phyloP scores from a whole-genome alignment of 2,888 invertebrate species.

The Phragmatobia fuliginosa region DNA sequence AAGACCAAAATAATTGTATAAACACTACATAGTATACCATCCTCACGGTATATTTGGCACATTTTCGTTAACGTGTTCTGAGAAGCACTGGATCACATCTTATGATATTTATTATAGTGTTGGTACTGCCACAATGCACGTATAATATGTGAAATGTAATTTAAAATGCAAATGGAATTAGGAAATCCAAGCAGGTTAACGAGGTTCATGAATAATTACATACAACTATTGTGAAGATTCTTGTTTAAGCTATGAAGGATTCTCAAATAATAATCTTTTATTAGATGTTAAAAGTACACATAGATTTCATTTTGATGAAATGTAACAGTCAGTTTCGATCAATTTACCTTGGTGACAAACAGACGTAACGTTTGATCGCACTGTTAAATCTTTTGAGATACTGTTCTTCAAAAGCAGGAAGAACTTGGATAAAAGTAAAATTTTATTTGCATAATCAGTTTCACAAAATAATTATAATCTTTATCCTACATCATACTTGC shows the following conservation, averaged over 20 bases:
- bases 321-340: slow-evolving; percentile 11
- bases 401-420: background rate
- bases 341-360: slow-evolving; percentile 15
- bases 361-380: slow-evolving; percentile 12
- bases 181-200: slow-evolving; percentile 60
- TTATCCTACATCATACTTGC: slow-evolving; percentile 37
- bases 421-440: background rate
- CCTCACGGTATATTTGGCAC: slow-evolving; percentile 69
- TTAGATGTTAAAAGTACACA: slow-evolving; percentile 17
- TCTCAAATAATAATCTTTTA: slow-evolving; percentile 33
- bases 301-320: slow-evolving; percentile 10
- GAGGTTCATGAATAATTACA: slow-evolving; percentile 64
- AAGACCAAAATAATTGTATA: slow-evolving; percentile 33
- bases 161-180: slow-evolving; percentile 65
- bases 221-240: slow-evolving; percentile 61
- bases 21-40: slow-evolving; percentile 30
- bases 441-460: slow-evolving; percentile 15
- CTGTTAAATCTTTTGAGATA: background rate
- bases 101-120: slow-evolving; percentile 51
- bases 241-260: slow-evolving; percentile 29
- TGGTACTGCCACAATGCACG: slow-evolving; percentile 61
- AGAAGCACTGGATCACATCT: slow-evolving; percentile 65
- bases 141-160: slow-evolving; percentile 58
- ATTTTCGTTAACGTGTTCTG: slow-evolving; percentile 59
- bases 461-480: slow-evolving; percentile 9